A percentile compares a stretch with the other conserved stretches of the same genome.
phyloP scores from a whole-genome alignment of 2,888 invertebrate species.

The Galeopsomyia nigrocyanea region DNA sequence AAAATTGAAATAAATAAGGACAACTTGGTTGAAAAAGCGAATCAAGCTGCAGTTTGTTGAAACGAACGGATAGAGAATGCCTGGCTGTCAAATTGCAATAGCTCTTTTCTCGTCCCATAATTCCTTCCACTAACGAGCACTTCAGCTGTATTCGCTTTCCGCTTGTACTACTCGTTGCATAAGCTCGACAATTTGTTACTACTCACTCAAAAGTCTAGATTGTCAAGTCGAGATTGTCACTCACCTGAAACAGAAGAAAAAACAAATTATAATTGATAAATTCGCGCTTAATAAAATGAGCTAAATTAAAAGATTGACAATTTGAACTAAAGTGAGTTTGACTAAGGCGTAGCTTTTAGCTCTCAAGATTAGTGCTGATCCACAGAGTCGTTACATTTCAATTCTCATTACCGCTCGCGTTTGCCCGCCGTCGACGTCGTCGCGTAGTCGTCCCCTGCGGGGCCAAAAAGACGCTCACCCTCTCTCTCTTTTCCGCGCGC shows the following conservation, averaged over 20 bases:
- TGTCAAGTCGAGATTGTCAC: slow-evolving; percentile 6
- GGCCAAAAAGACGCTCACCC: slow-evolving; percentile 49
- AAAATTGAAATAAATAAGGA: too few relatives aligned
- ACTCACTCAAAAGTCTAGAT: too few relatives aligned
- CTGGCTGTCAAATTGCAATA: too few relatives aligned
- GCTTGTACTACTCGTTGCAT: too few relatives aligned
- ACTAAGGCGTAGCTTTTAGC: slow-evolving; percentile 44
- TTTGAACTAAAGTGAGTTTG: slow-evolving; percentile 21
- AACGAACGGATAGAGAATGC: too few relatives aligned
- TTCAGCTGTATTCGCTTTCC: not conserved
- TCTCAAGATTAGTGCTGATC: slow-evolving; percentile 54
- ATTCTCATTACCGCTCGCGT: slow-evolving; percentile 56
- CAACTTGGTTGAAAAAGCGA: too few relatives aligned
- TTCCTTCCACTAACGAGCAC: slow-evolving; percentile 9
- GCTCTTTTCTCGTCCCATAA: not conserved
- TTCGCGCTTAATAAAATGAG: too few relatives aligned
- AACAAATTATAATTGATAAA: not conserved
- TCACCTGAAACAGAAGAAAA: slow-evolving; percentile 34
- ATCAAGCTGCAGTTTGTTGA: too few relatives aligned
- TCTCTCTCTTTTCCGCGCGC: slow-evolving; percentile 1
- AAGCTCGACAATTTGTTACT: too few relatives aligned
- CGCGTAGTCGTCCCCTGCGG: slow-evolving; percentile 31
- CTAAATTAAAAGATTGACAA: slow-evolving; percentile 18
- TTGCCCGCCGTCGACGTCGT: slow-evolving; percentile 33
- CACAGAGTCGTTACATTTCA: slow-evolving; percentile 54